A percentile compares a stretch with the other conserved stretches of the same genome.
phyloP scores from a whole-genome alignment of 1,140 invertebrate genomes.

The Antheraea pernyi region DNA sequence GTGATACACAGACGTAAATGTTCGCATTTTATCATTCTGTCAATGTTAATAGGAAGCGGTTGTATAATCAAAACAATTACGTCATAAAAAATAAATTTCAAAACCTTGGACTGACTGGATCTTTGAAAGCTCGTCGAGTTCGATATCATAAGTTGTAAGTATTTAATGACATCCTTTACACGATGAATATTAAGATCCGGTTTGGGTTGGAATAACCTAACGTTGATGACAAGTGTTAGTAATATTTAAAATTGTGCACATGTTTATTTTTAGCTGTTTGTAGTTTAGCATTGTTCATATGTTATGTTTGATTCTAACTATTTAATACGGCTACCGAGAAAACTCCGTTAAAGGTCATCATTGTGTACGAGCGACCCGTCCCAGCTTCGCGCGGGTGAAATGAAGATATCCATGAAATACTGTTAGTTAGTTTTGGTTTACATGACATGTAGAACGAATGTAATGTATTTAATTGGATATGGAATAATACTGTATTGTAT shows the following conservation, averaged over 20 bases:
- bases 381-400: too few relatives aligned
- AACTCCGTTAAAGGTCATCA: too few relatives aligned
- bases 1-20: too few relatives aligned
- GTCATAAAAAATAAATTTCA: neutral
- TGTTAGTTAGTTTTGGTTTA: too few relatives aligned
- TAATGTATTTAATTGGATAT: too few relatives aligned
- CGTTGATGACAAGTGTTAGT: neutral
- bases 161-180: constrained; percentile 1
- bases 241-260: neutral
- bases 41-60: neutral
- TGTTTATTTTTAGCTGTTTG: neutral
- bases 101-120: neutral
- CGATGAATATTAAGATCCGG: neutral
- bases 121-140: neutral
- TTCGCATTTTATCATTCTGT: too few relatives aligned
- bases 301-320: neutral
- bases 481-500: too few relatives aligned
- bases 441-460: too few relatives aligned
- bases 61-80: neutral
- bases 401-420: too few relatives aligned
- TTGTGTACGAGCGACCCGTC: too few relatives aligned
- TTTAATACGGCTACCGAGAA: too few relatives aligned
- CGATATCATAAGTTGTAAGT: neutral
- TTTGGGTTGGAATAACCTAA: neutral
- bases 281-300: neutral